These are phyloP conservation scores for Adelges cooleyi DNA, from an alignment of 1,140 invertebrate species.

Conservation along the genomic window DNA sequence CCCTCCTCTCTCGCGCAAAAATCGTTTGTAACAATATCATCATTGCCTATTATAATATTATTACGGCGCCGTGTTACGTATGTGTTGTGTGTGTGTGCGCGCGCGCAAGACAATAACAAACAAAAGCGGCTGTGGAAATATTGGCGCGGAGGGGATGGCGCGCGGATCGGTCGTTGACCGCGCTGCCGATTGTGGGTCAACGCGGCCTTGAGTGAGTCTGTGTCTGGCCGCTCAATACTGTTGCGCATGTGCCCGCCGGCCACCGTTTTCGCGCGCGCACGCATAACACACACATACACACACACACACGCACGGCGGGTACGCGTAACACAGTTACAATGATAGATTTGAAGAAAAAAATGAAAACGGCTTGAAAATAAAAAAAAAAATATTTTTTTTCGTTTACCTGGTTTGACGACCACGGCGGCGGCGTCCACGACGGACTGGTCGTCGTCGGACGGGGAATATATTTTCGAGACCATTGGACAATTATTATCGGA, in stretches of 20 bases:
- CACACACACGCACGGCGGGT: not conserved
- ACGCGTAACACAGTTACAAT: not conserved
- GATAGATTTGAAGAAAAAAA: not conserved
- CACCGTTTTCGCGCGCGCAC: constrained; percentile 9
- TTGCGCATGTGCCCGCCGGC: constrained; percentile 27
- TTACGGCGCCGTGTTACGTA: too few relatives aligned
- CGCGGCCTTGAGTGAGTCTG: constrained; percentile 28
- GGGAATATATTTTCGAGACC: too few relatives aligned
- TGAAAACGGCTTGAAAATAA: not conserved
- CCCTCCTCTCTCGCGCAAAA: not conserved
- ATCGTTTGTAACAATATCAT: not conserved
- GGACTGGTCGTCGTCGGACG: not conserved
- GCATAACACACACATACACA: not conserved
- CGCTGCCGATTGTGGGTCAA: constrained; percentile 26
- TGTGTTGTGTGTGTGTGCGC: not conserved
- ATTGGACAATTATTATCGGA: too few relatives aligned
- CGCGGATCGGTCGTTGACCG: constrained; percentile 26
- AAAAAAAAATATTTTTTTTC: not conserved
- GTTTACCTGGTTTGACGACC: constrained; percentile 3
- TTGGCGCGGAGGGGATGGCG: not conserved
- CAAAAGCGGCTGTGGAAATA: not conserved
- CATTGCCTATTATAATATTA: too few relatives aligned
- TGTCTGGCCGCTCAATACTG: constrained; percentile 28
- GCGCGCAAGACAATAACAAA: not conserved
- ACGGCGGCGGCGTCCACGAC: not conserved